Evolutionary conservation across 1,140 invertebrate genomes (phyloP), one percentile per base, ranked within the genome.

Genomic region (Drosophila gunungcola): DNA sequence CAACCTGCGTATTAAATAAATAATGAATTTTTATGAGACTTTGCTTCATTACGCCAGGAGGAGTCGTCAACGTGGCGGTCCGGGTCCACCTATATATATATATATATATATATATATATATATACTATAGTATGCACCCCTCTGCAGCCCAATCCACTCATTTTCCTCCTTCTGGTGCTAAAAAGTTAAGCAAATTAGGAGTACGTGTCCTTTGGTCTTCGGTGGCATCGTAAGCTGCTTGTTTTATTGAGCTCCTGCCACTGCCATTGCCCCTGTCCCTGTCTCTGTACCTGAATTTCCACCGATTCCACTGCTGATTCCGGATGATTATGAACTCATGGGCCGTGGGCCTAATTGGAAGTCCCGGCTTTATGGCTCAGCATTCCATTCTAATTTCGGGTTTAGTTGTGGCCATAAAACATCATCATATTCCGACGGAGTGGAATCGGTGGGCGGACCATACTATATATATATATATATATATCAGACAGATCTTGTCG

Each of bases 121-220:
- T 42, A 27, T 54, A 11, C 41, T 68, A 68, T 68, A 68, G 61
- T 68, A 68, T 68, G 46, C 45, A 68, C 43, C 48, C 72, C 36
- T 4, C 29, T n/a, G n/a, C 29, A 7, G 5, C 29, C 29, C 29
- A 7, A 6, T 25, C 36, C 27, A 25, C 52, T 34, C 16, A 32
- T 9, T 62, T 52, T 12, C 13, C 41, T 39, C 42, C 34, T 56
- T 49, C 65, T 81, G 84, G 84, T 88, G 83, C 83, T 88, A 89
- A 88, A 88, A 88, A 88, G 84, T 89, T 89, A 88, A 83, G 84
- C 84, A 88, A 88, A 88, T 88, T 89, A 88, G 84, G 77, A 81
- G 80, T 88, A 74, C 63, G 73, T 70, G 76, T 72, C 64, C 69
- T 63, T 58, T 78, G 70, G 51, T 58, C 60, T 67, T 64, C 61